Evolutionary conservation across 2,113 vertebrate species (phyloP), one percentile per base, ranked within the genome.

Genomic region (Microtus ochrogaster): DNA sequence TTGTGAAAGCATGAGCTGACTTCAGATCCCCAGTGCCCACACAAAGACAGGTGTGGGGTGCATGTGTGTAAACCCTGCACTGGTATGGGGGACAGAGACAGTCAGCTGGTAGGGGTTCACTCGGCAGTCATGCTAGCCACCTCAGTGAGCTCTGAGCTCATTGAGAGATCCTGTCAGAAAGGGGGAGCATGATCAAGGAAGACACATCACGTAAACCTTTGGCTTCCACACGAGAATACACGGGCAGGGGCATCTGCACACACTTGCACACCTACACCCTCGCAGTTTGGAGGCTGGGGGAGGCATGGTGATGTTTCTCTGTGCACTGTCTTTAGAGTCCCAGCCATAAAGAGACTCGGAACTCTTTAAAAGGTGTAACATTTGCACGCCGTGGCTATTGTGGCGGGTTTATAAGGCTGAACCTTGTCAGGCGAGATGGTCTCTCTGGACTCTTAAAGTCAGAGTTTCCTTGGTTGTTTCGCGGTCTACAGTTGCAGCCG

Each of bases 221-320:
- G 41, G 5, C 17, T 33, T 47, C 39, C 17, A 33, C 10, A 1
- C 13, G 30, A 36, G 17, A 44, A 22, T 33, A 68, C 83, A 68
- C 0, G 9, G 9, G 10, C 26, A 21, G 47, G 10, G 61, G 26
- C 82, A 21, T 47, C 28, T 22, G 13, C 39, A 19, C 55, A 83
- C 3, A 41, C 1, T 0, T 16, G 55, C 3, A 61, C n/a, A 0
- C 58, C 55, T 41, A 26, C n/a, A 1, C 73, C 28, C 22, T 49
- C 19, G 7, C 7, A 14, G 44, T 76, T 47, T 65, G 26, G 11
- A 33, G 72, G 30, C 7, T 30, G 79, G 84, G 26, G 63, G 52
- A 55, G 55, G 33, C 36, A 2, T 8, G 22, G 52, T 47, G 82
- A 21, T 8, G 14, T 39, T 52, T 83, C 55, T 83, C 61, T 21